These are phyloP conservation scores for Philopedon plagiatum DNA, from an alignment of 2,888 invertebrate species.

Conservation along the genomic window DNA sequence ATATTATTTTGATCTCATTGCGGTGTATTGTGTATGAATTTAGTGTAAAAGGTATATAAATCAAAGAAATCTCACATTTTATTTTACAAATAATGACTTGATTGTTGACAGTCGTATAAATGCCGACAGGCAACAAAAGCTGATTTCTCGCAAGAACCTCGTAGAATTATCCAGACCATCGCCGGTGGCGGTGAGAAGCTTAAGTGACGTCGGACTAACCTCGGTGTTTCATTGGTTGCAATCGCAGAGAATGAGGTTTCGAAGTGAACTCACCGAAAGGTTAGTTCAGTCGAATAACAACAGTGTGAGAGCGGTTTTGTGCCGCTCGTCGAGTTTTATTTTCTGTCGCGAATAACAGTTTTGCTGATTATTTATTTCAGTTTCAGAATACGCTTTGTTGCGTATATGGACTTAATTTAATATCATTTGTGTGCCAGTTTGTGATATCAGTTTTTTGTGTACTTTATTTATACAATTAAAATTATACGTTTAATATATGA, in stretches of 20 bases:
- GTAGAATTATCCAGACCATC: slow-evolving; percentile 46
- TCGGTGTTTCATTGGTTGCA: slow-evolving; percentile 58
- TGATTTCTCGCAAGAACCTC: slow-evolving; percentile 31
- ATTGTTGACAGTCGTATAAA: slow-evolving; percentile 13
- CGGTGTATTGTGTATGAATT: background rate
- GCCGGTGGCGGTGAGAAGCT: slow-evolving; percentile 48
- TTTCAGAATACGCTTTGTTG: slow-evolving; percentile 1
- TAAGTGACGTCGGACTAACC: slow-evolving; percentile 57
- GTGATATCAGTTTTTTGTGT: too few relatives aligned
- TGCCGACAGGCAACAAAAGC: slow-evolving; percentile 8
- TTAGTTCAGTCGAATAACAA: slow-evolving; percentile 64
- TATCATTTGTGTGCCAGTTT: slow-evolving; percentile 37
- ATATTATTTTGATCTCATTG: too few relatives aligned
- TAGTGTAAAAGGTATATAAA: background rate
- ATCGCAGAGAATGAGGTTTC: slow-evolving; percentile 58
- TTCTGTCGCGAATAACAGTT: slow-evolving; percentile 34
- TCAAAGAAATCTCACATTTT: slow-evolving; percentile 8
- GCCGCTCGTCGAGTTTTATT: slow-evolving; percentile 27
- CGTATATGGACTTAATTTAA: slow-evolving; percentile 16
- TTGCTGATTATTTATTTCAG: slow-evolving; percentile 17
- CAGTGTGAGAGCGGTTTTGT: slow-evolving; percentile 39
- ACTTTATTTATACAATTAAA: slow-evolving; percentile 25
- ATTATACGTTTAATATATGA: slow-evolving; percentile 31
- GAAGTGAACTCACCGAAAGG: slow-evolving; percentile 65
- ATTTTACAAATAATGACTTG: background rate